These are phyloP conservation scores for Drosophila recens DNA, from an alignment of 2,888 invertebrate genomes.

Conservation along the genomic window DNA sequence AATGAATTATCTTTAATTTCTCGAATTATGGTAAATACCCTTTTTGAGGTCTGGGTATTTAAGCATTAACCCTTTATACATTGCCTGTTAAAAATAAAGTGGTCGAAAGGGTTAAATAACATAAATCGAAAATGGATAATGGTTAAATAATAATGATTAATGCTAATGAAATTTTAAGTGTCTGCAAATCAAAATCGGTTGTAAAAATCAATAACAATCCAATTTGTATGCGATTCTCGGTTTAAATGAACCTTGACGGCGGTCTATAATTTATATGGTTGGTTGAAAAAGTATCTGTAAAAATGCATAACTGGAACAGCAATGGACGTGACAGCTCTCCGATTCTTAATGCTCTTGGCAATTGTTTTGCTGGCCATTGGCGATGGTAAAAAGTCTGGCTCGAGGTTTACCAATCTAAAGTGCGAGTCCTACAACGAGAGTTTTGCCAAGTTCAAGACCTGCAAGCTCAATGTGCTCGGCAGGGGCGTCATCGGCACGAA, in stretches of 20 bases:
- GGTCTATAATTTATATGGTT: background rate
- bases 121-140: background rate
- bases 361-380: background rate
- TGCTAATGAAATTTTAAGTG: background rate
- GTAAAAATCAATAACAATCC: background rate
- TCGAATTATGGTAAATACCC: too few species aligned
- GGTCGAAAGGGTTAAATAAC: too few species aligned
- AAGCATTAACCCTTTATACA: too few species aligned
- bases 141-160: background rate
- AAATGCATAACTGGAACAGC: background rate
- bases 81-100: too few species aligned
- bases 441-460: constrained; percentile 25
- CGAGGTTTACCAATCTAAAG: constrained; percentile 55
- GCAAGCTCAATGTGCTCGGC: constrained; percentile 50
- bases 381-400: background rate
- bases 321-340: background rate
- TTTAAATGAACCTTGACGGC: background rate
- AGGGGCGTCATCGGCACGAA: constrained; percentile 36
- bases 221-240: background rate
- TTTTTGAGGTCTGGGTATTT: too few species aligned
- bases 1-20: background rate
- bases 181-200: background rate
- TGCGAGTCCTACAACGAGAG: constrained; percentile 29
- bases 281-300: background rate
- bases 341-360: background rate